These are phyloP conservation scores for Calypte anna DNA, from an alignment of 2,113 vertebrate species.

Conservation along the genomic window DNA sequence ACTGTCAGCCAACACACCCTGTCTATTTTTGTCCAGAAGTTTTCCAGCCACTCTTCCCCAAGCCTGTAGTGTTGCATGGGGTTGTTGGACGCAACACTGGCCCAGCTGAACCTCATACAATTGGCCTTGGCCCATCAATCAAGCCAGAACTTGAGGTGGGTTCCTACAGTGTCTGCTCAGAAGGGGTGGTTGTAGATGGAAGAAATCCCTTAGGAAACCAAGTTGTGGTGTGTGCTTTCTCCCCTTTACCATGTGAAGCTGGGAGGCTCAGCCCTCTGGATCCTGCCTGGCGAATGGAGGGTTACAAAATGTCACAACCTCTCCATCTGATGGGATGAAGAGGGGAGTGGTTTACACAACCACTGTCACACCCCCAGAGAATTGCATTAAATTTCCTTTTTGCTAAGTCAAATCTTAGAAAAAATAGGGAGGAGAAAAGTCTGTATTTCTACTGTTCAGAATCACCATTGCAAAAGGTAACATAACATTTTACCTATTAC, in stretches of 20 bases:
- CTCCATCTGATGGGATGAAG: fast-evolving
- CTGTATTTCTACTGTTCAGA: background rate
- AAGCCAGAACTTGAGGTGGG: background rate
- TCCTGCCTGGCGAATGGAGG: background rate
- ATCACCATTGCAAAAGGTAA: background rate
- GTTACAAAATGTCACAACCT: background rate
- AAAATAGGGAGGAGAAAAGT: background rate
- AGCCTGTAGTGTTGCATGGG: no score
- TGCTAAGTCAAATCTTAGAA: background rate
- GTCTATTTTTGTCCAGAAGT: no score
- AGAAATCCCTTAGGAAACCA: background rate
- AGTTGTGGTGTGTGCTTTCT: fast-evolving
- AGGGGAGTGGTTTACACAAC: background rate
- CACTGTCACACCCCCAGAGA: background rate
- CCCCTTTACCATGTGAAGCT: background rate
- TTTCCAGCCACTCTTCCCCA: no score
- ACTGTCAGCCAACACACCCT: no score
- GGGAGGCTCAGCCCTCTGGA: background rate
- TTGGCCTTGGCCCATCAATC: no score
- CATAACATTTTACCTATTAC: background rate
- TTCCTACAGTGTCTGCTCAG: background rate
- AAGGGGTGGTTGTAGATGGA: fast-evolving
- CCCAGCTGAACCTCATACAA: no score
- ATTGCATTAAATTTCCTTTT: background rate
- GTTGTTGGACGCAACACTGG: no score